A percentile compares a stretch with the other conserved stretches of the same genome.
These are phyloP conservation scores for Drosophila bocki DNA, from an alignment of 1,140 invertebrate genomes.

Conservation along the genomic window DNA sequence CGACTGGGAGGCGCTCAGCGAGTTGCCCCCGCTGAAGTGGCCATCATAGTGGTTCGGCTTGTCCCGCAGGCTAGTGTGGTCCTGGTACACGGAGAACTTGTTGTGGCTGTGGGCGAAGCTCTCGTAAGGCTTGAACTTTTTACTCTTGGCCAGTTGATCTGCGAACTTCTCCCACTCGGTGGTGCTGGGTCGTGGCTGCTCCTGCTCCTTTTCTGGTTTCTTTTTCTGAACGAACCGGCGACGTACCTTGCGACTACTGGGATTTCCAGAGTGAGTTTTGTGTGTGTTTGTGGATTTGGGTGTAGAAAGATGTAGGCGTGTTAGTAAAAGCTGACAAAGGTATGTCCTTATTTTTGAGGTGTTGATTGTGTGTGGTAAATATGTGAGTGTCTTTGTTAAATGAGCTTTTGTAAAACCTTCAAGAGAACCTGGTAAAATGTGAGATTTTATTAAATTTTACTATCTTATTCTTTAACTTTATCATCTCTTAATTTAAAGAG, in stretches of 20 bases:
- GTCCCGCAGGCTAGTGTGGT: constrained; percentile 65
- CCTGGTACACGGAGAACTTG: constrained; percentile 73
- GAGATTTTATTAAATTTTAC: too few relatives aligned
- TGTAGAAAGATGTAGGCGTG: constrained; percentile 22
- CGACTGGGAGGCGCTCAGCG: constrained; percentile 64
- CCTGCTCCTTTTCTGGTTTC: constrained; percentile 37
- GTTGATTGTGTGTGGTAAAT: constrained; percentile 13
- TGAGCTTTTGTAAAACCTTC: constrained; percentile 2
- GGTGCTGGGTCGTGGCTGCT: constrained; percentile 62
- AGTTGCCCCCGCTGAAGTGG: constrained; percentile 71
- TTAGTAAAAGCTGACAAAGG: neutral
- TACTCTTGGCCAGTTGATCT: constrained; percentile 69
- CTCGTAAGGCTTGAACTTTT: constrained; percentile 73
- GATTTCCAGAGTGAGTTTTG: neutral
- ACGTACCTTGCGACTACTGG: constrained; percentile 39
- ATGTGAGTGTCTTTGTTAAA: constrained; percentile 14
- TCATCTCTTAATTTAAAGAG: too few relatives aligned
- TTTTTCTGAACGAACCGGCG: constrained; percentile 5
- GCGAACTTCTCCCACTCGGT: constrained; percentile 82
- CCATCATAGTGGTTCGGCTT: constrained; percentile 65
- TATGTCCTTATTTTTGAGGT: constrained; percentile 9
- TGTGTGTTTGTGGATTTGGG: constrained; percentile 1
- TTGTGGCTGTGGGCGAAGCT: constrained; percentile 63
- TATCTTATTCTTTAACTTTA: too few relatives aligned
- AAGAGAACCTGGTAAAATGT: neutral